Evolutionary conservation across 2,888 invertebrate genomes (phyloP).

Genomic region (Heliconius hortense): DNA sequence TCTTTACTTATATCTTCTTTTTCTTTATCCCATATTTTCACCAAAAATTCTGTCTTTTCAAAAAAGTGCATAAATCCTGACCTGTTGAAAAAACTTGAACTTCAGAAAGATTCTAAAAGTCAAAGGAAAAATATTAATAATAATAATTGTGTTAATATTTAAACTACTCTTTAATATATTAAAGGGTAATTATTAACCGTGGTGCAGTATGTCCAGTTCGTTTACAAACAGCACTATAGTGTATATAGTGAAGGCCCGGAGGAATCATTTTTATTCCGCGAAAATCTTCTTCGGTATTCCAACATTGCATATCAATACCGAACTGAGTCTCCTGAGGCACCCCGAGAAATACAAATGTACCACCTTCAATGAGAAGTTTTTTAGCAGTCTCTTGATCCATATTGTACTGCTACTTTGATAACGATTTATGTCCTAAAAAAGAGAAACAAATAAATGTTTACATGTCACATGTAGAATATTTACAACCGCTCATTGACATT

Average conservation of each 20-base stretch:
- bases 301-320: constrained; percentile 93
- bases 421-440: constrained; percentile 51
- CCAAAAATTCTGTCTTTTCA: constrained; percentile 89
- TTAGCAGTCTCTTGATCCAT: constrained; percentile 90
- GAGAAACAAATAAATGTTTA: constrained; percentile 64
- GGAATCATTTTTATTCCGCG: constrained; percentile 99
- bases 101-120: constrained; percentile 13
- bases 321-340: constrained; percentile 96
- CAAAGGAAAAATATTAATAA: background rate
- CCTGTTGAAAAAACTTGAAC: constrained; percentile 55
- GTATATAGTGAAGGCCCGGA: constrained; percentile 96
- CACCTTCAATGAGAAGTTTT: constrained; percentile 90
- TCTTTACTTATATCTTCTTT: constrained; percentile 88
- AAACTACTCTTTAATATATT: too few relatives aligned
- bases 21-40: constrained; percentile 92
- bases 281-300: constrained; percentile 95
- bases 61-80: constrained; percentile 95
- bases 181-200: constrained; percentile 63
- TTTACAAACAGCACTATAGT: constrained; percentile 88
- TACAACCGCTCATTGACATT: constrained; percentile 2
- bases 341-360: constrained; percentile 90
- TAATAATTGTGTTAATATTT: too few relatives aligned
- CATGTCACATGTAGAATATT: constrained; percentile 45
- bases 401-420: constrained; percentile 54
- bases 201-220: constrained; percentile 85